These are phyloP conservation scores for Caenorhabditis imperialis DNA, from an alignment of 2,888 invertebrate species.

Conservation along the genomic window DNA sequence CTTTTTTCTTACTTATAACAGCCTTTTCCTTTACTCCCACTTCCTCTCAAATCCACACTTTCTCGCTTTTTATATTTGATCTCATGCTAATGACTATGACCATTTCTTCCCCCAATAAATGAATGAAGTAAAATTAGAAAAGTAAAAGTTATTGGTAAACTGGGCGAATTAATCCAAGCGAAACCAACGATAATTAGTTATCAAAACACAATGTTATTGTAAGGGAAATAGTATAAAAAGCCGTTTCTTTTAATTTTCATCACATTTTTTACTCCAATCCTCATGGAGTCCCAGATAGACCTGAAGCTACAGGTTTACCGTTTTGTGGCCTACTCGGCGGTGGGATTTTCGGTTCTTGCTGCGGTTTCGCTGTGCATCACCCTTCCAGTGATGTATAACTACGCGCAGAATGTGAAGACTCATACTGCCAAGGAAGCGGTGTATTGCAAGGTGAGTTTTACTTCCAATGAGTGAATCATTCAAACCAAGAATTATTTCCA, in stretches of 20 bases:
- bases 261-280: too few relatives aligned
- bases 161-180: too few relatives aligned
- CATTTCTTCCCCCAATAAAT: too few relatives aligned
- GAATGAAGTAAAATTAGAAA: background rate
- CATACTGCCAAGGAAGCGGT: slow-evolving; percentile 15
- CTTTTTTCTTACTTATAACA: background rate
- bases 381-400: slow-evolving; percentile 28
- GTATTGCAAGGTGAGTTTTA: slow-evolving; percentile 41
- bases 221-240: slow-evolving; percentile 4
- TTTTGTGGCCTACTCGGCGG: slow-evolving; percentile 37
- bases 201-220: slow-evolving; percentile 1
- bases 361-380: slow-evolving; percentile 33
- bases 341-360: slow-evolving; percentile 20
- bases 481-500: slow-evolving; percentile 1
- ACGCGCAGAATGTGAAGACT: slow-evolving; percentile 19
- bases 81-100: too few relatives aligned
- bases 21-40: background rate
- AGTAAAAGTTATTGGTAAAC: too few relatives aligned
- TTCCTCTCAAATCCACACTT: background rate
- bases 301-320: slow-evolving; percentile 14
- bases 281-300: slow-evolving; percentile 39
- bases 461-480: too few relatives aligned
- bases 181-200: background rate
- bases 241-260: too few relatives aligned
- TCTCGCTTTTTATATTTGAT: slow-evolving; percentile 3